Evolutionary conservation across 2,797 vertebrate genomes (phyloP), one percentile per base, ranked within the genome.

Genomic region (Heliangelus exortis): DNA sequence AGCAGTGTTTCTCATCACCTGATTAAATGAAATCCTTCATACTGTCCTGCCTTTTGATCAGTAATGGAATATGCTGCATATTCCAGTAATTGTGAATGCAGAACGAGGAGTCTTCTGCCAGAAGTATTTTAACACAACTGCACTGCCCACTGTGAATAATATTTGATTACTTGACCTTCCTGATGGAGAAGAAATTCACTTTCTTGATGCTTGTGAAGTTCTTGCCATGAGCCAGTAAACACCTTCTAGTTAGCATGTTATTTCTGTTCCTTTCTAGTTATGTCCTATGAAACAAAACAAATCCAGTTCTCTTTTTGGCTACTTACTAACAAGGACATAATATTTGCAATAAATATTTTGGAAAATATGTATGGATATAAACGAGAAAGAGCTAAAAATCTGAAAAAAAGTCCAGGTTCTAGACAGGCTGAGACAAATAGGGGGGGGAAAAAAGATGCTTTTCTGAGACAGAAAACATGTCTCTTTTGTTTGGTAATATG

Each of bases 11-110:
- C 66, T 88, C 51, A 65, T 76, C 1, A 0, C 77, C 87, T 91
- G 96, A 94, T 96, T 88, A 93, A 96, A 93, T 81, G 62, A 92
- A 95, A 84, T 90, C 91, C 84, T 93, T 96, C 82, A 79, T 88
- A 53, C 68, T 68, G 73, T 65, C 86, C 84, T 93, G 73, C 65
- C n/a, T 92, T 93, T 93, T 93, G 89, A 88, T 89, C 85, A 63
- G 58, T 53, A 94, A 84, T 69, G 71, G 68, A 89, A 36, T 53
- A n/a, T 25, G 45, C 85, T 92, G 80, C 67, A 15, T 84, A 82
- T 94, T 90, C 87, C 93, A 75, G 86, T 54, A 90, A 79, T 2
- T 78, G 62, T 83, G 84, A 87, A 79, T 81, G 43, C 84, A 92
- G 83, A 90, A 73, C 71, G 76, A 74, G 3, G 58, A 78, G 11